Conservation (phyloP, 1,140 invertebrate species). For the Orchesella cincta region DNA sequence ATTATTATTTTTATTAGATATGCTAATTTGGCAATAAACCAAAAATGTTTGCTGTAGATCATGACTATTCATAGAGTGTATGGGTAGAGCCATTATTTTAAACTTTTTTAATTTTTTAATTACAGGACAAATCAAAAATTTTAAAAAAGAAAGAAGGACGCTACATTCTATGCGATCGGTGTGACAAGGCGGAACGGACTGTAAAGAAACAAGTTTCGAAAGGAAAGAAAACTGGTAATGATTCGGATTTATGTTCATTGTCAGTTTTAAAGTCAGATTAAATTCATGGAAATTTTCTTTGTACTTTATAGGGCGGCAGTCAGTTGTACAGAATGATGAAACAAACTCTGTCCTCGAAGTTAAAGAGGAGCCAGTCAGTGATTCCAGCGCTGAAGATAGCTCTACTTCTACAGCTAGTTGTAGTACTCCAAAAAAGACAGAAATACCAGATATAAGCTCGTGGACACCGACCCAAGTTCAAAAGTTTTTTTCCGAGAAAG, state of each 20-base stretch:
- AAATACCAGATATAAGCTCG: conserved; percentile 65
- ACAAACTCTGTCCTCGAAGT: too few relatives aligned
- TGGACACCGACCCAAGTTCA: conserved; percentile 82
- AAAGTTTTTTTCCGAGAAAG: conserved; percentile 73
- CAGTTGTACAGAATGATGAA: too few relatives aligned
- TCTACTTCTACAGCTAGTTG: background rate
- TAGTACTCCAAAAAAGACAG: background rate
- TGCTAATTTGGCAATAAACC: too few relatives aligned
- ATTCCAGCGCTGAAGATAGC: background rate
- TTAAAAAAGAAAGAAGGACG: background rate
- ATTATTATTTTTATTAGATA: background rate
- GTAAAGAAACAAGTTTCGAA: background rate
- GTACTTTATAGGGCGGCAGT: too few relatives aligned
- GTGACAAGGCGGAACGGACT: conserved; percentile 25
- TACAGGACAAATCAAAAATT: background rate
- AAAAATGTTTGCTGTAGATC: too few relatives aligned
- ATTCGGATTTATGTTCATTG: too few relatives aligned
- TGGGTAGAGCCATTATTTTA: too few relatives aligned
- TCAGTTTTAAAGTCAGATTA: too few relatives aligned
- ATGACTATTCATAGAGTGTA: too few relatives aligned
- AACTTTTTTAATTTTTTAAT: background rate
- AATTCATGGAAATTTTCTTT: too few relatives aligned
- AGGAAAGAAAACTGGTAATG: background rate
- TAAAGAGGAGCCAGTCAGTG: too few relatives aligned
- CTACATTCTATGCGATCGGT: conserved; percentile 25